These are phyloP conservation scores for Sclerurus mexicanus DNA, from an alignment of 2,113 vertebrate genomes.

Conservation along the genomic window DNA sequence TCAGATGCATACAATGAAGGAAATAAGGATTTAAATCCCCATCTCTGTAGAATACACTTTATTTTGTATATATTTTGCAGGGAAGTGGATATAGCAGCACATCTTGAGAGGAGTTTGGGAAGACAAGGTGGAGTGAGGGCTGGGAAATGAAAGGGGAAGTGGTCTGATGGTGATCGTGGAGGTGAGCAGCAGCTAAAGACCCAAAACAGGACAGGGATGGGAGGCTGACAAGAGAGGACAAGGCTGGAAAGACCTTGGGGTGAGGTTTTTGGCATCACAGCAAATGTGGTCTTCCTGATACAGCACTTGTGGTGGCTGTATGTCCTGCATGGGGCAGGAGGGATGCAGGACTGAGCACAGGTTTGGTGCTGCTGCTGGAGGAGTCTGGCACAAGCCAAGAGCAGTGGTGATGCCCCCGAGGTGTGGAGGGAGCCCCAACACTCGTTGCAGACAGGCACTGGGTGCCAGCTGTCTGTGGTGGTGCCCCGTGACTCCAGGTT, in stretches of 20 bases:
- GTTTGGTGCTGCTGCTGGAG: background rate
- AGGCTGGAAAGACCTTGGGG: background rate
- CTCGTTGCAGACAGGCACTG: background rate
- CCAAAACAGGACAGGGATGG: background rate
- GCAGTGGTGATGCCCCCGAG: accelerated
- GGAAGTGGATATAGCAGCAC: background rate
- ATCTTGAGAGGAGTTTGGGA: background rate
- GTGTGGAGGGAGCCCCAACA: accelerated
- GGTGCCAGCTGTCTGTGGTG: background rate
- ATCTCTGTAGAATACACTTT: background rate
- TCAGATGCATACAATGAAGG: background rate
- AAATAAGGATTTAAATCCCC: background rate
- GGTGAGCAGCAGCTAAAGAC: background rate
- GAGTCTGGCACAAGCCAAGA: background rate
- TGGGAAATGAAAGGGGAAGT: background rate
- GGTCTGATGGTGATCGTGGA: background rate
- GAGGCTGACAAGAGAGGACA: background rate
- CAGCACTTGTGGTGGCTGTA: too few relatives aligned
- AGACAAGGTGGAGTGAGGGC: background rate
- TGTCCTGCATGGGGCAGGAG: accelerated
- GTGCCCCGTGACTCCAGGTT: background rate
- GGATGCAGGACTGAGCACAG: background rate
- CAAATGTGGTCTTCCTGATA: accelerated
- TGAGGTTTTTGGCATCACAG: background rate
- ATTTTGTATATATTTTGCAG: background rate